Evolutionary conservation across 2,113 vertebrate genomes (phyloP).

Genomic region (Sprattus sprattus): DNA sequence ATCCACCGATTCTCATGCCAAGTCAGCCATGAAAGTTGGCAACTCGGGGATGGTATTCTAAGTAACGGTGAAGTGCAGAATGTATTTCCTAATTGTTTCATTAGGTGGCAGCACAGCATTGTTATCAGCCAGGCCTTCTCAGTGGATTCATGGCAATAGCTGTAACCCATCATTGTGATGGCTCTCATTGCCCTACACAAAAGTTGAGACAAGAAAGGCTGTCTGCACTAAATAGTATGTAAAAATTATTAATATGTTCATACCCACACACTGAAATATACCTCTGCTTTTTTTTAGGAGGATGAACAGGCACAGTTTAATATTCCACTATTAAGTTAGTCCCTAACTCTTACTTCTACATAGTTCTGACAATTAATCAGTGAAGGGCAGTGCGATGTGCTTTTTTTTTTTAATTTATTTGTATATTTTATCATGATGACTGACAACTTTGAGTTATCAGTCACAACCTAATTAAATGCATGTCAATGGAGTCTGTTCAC

Average conservation of each 20-base stretch:
- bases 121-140: constrained; percentile 9
- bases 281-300: not conserved
- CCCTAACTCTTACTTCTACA: not conserved
- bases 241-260: not conserved
- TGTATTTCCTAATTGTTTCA: not conserved
- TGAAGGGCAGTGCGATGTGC: not conserved
- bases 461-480: not conserved
- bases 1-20: too few species aligned
- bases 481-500: not conserved
- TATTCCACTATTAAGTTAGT: not conserved
- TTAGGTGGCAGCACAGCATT: not conserved
- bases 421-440: not conserved
- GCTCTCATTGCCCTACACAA: not conserved
- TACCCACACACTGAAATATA: not conserved
- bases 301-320: not conserved
- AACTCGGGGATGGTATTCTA: not conserved
- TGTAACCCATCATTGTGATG: not conserved
- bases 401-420: not conserved
- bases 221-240: not conserved
- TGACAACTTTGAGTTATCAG: not conserved
- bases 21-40: too few species aligned
- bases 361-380: not conserved
- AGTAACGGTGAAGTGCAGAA: not conserved
- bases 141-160: not conserved
- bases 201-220: not conserved